Evolutionary conservation across 2,888 invertebrate genomes (phyloP).

Genomic region (Oscheius myriophilus): DNA sequence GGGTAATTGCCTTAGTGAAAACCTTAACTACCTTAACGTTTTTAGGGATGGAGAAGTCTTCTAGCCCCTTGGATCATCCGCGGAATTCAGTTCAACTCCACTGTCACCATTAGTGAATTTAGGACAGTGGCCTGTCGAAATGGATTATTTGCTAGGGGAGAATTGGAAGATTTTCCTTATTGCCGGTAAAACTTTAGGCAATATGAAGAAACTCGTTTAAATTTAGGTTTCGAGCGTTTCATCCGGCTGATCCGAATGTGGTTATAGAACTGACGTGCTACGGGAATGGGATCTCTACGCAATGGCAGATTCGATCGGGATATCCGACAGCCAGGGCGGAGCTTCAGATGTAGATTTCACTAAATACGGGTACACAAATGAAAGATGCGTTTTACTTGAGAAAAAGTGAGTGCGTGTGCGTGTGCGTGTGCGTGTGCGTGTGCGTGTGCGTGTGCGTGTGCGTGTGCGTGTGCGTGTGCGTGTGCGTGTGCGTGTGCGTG

Average conservation of each 20-base stretch:
- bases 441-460: too few relatives aligned
- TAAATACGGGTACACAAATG: too few relatives aligned
- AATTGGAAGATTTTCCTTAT: conserved; percentile 25
- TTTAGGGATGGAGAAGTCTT: conserved; percentile 29
- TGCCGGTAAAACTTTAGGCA: conserved; percentile 14
- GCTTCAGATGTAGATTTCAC: too few relatives aligned
- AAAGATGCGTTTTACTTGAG: too few relatives aligned
- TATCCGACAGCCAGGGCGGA: background rate
- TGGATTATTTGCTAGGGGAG: background rate
- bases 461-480: too few relatives aligned
- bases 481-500: too few relatives aligned
- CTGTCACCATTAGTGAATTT: conserved; percentile 46
- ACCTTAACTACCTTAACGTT: background rate
- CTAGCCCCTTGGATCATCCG: conserved; percentile 45
- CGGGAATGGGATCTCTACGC: conserved; percentile 38
- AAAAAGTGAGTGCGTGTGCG: too few relatives aligned
- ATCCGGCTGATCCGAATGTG: conserved; percentile 30
- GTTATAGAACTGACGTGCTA: conserved; percentile 43
- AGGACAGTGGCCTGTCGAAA: conserved; percentile 20
- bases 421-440: too few relatives aligned
- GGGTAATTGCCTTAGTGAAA: conserved; percentile 14
- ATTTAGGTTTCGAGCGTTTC: conserved; percentile 37
- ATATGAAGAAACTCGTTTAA: background rate
- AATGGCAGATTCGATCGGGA: conserved; percentile 22
- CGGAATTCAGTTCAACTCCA: conserved; percentile 45